Evolutionary conservation across 2,113 vertebrate species (phyloP).

Genomic region (Bubo blakistoni): DNA sequence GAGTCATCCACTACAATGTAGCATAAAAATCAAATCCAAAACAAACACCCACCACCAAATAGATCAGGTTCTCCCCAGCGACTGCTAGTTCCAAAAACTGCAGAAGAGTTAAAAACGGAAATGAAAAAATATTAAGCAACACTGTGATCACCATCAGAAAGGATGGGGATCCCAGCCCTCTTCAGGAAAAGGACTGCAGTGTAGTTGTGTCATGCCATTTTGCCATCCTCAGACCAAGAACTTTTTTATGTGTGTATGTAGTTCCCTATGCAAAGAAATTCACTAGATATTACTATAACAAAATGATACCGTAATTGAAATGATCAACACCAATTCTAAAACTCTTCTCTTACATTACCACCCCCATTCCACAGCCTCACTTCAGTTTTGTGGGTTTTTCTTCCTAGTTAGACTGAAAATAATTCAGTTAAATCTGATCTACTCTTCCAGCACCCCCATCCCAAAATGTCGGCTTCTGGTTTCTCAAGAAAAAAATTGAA

Average conservation of each 20-base stretch:
- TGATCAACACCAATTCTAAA: not conserved
- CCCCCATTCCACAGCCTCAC: not conserved
- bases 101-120: not conserved
- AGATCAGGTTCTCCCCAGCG: not conserved
- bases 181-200: not conserved
- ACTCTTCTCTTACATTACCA: not conserved
- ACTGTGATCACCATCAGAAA: rapidly evolving
- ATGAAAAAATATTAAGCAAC: not conserved
- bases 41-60: not conserved
- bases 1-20: rapidly evolving
- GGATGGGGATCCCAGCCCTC: not conserved
- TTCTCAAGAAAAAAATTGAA: not conserved
- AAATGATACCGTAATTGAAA: rapidly evolving
- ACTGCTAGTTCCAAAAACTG: not conserved
- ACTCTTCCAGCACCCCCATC: not conserved
- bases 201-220: not conserved
- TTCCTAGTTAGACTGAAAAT: not conserved
- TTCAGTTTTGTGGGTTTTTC: rapidly evolving
- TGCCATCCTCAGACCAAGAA: not conserved
- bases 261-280: not conserved
- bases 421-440: not conserved
- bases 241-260: rapidly evolving
- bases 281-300: not conserved
- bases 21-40: not conserved
- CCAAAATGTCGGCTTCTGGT: not conserved